A percentile compares a stretch with the other conserved stretches of the same genome.
Evolutionary conservation across 1,140 invertebrate species (phyloP).

Genomic region (Drosophila nikananu): DNA sequence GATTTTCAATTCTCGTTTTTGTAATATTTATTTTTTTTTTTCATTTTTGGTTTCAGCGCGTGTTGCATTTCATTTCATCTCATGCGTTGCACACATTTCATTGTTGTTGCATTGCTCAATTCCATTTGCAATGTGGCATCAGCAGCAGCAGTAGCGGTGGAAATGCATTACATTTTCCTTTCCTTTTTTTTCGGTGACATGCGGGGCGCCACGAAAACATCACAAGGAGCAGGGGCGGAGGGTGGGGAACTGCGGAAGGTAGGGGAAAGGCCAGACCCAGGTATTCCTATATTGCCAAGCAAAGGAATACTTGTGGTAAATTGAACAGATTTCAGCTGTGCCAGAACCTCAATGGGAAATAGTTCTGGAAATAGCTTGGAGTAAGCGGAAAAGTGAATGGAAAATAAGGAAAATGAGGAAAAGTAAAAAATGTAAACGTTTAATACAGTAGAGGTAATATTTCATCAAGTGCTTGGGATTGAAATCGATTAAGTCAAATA

Average conservation of each 20-base stretch:
- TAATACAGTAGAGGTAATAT: neutral
- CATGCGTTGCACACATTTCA: slow-evolving; percentile 78
- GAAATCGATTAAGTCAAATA: too few relatives aligned
- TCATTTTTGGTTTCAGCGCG: slow-evolving; percentile 41
- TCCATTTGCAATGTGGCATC: slow-evolving; percentile 43
- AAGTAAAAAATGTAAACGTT: neutral
- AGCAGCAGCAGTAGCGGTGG: slow-evolving; percentile 49
- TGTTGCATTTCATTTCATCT: slow-evolving; percentile 77
- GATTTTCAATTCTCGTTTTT: slow-evolving; percentile 64
- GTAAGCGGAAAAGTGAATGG: slow-evolving; percentile 28
- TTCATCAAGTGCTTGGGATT: neutral
- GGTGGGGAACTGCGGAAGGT: neutral
- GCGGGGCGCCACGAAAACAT: slow-evolving; percentile 60
- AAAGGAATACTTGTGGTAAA: slow-evolving; percentile 50
- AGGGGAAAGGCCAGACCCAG: slow-evolving; percentile 28
- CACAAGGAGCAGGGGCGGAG: slow-evolving; percentile 3
- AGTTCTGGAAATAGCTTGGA: slow-evolving; percentile 37
- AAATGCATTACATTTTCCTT: slow-evolving; percentile 71
- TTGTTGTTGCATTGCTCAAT: slow-evolving; percentile 61
- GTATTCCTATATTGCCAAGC: slow-evolving; percentile 33
- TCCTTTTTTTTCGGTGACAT: slow-evolving; percentile 57
- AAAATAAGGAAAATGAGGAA: neutral
- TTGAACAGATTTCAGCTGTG: slow-evolving; percentile 68
- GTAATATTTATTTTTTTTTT: slow-evolving; percentile 43
- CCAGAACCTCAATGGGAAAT: slow-evolving; percentile 43